Conservation (phyloP, 30 jellyfish, hydroid and myxozoan genomes). For the Aurelia sp. region DNA sequence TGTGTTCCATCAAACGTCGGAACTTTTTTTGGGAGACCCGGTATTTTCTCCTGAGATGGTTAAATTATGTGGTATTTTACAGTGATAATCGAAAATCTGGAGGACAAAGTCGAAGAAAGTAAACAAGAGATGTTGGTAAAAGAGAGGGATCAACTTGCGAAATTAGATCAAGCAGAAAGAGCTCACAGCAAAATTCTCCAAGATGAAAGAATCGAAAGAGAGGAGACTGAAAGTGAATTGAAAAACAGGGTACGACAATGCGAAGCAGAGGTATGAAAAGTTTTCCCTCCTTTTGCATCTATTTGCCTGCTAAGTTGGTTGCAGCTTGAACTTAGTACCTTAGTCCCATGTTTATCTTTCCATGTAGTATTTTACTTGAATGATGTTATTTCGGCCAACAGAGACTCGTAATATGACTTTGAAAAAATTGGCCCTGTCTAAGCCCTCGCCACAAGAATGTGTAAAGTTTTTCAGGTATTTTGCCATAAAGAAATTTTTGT, state of each 20-base stretch:
- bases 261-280: conserved; percentile 50
- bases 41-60: not conserved
- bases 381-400: too few species aligned
- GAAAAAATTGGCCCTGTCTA: too few species aligned
- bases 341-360: too few species aligned
- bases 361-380: too few species aligned
- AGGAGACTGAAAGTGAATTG: conserved; percentile 63
- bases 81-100: conserved; percentile 83
- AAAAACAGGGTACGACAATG: conserved; percentile 35
- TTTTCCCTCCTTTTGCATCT: not conserved
- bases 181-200: conserved; percentile 37
- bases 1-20: too few species aligned
- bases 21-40: too few species aligned
- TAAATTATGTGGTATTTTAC: not conserved
- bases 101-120: conserved; percentile 71
- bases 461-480: too few species aligned
- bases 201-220: conserved; percentile 47
- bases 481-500: too few species aligned
- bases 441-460: too few species aligned
- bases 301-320: too few species aligned
- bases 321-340: too few species aligned
- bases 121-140: conserved; percentile 48
- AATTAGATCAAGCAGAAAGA: conserved; percentile 51
- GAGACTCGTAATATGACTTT: too few species aligned
- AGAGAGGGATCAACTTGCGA: conserved; percentile 60